Evolutionary conservation across 2,113 vertebrate species (phyloP).

Genomic region (Aplodontia rufa): DNA sequence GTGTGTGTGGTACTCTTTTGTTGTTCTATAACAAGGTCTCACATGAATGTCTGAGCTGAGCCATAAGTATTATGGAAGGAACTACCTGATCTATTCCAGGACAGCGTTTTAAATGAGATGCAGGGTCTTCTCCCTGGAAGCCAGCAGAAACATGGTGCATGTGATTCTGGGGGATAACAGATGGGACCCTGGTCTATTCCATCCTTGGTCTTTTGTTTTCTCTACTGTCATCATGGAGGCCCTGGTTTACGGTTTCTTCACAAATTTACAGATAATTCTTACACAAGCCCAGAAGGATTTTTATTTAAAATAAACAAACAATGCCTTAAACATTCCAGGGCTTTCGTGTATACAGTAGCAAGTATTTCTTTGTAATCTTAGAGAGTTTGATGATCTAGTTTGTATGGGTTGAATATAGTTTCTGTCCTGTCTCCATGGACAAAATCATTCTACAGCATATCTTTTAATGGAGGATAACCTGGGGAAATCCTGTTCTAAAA

Average conservation of each 20-base stretch:
- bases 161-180: not conserved
- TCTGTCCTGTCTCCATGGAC: not conserved
- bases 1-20: not conserved
- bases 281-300: not conserved
- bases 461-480: constrained; percentile 30
- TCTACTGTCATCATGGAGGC: not conserved
- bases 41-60: not conserved
- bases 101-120: not conserved
- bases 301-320: constrained; percentile 13
- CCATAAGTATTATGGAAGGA: not conserved
- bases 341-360: not conserved
- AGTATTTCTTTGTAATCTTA: not conserved
- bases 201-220: not conserved
- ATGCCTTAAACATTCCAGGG: not conserved
- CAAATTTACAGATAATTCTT: not conserved
- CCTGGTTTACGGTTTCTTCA: not conserved
- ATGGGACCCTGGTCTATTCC: not conserved
- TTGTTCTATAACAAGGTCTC: not conserved
- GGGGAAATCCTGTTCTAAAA: not conserved
- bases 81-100: not conserved
- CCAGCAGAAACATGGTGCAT: not conserved
- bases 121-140: not conserved
- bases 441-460: constrained; percentile 1
- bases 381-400: not conserved
- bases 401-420: not conserved